Base-by-base conservation (phyloP, 1,140 invertebrate species). In the Gonatopus flavifemur region DNA sequence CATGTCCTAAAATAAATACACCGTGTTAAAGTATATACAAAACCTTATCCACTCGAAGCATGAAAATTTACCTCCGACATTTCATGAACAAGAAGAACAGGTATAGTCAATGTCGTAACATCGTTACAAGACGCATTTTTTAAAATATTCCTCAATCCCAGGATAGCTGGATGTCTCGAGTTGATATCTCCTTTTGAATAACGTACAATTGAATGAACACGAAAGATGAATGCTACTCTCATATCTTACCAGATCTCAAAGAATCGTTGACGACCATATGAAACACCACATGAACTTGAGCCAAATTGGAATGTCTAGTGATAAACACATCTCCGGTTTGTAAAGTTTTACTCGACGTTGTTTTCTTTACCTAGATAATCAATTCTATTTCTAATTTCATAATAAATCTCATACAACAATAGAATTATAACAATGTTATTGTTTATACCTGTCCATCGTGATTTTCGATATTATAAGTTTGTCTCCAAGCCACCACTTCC, bases 271-370 rank as follows among this genome's bases (percentile, higher is more conserved):
- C 85, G 0, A 98, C 88, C 60, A 99, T 85, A 72, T 98, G 96
- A 80, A 98, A 98, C 46, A 98, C 87, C 3, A 96, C 86, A 79
- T 98, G 94, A 32, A 93, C 89, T 72, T 96, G 91, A 8, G 92
- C 86, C 45, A 98, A 82, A 84, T 98, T 98, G 40, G 94, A 98
- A 84, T 98, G 96, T 53, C 87, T 84, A 3, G 95, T 98, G 8
- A 98, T 86, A 72, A 93, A 96, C 64, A 97, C 89, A 79, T 98
- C 96, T 3, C 96, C 96, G 1, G 88, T 84, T 72, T 89, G 85
- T 38, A 91, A 72, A 46, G 82, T 76, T 66, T 85, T 80, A 63
- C 77, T 79, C 30, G 52, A 61, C 2, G 67, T 65, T 44, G 67
- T 68, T 48, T 74, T 76, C 52, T 73, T 78, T 12, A 65, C 38